Evolutionary conservation across 1,140 invertebrate genomes (phyloP), one percentile per base, ranked within the genome.

Genomic region (Diachasmimorpha longicaudata): DNA sequence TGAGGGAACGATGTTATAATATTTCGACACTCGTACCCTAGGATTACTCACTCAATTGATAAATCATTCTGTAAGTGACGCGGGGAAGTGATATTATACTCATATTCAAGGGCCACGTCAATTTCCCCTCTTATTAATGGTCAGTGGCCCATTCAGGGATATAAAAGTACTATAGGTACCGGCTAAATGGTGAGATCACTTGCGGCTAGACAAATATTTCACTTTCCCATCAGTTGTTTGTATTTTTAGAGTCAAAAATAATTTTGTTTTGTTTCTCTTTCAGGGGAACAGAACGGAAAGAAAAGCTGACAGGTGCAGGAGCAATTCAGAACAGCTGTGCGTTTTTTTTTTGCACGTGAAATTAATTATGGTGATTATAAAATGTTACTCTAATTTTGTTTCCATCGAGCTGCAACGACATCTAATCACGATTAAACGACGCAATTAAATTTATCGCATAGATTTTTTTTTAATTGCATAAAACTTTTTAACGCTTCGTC

Each of bases 1-100:
- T 79, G 72, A 77, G 71, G 80, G 81, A 85, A 85, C 84, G 80
- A 85, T 85, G 83, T 88, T 87, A 88, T 87, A 88, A 89, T 89
- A 89, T 89, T 89, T 89, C 87, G 86, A 86, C 84, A 87, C 85
- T 80, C 74, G 83, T 81, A 78, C 81, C 79, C 80, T 76, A 66
- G 82, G 84, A 82, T 87, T 86, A 84, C 76, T 81, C 73, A 80
- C 78, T 83, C 82, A 85, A 86, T 85, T 86, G 85, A 87, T 85
- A 86, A 86, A 89, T 87, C 85, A 83, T 84, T 79, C 81, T 73
- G 79, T 82, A 84, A 86, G 82, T 84, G 81, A 79, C 79, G 78
- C 78, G 79, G 78, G 74, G 71, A 44, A 79, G 82, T 78, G 79
- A 86, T 83, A 85, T 86, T 81, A 86, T 81, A 85, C 79, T 81